Evolutionary conservation across 2,888 invertebrate genomes (phyloP).

Genomic region (Tridacna crocea): DNA sequence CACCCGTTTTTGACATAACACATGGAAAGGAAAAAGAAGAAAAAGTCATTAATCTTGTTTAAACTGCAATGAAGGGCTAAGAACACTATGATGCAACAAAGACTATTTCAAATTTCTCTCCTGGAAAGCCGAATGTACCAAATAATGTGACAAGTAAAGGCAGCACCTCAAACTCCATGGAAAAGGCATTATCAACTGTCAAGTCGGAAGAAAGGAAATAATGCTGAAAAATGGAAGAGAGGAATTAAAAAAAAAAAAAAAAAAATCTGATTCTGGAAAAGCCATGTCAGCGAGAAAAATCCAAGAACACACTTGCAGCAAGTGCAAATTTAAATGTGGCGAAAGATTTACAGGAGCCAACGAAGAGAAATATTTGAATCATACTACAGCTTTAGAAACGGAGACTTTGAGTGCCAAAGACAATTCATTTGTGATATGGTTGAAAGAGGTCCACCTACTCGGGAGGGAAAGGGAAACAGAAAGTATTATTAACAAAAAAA

Average conservation of each 20-base stretch:
- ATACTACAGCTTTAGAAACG: slow-evolving; percentile 44
- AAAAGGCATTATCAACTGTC: not conserved
- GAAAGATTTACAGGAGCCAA: slow-evolving; percentile 5
- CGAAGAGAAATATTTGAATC: slow-evolving; percentile 20
- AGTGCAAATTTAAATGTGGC: slow-evolving; percentile 27
- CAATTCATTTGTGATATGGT: slow-evolving; percentile 51
- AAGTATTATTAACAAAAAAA: slow-evolving; percentile 23
- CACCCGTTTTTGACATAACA: slow-evolving; percentile 41
- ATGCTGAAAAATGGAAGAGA: slow-evolving; percentile 19
- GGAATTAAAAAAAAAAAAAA: slow-evolving; percentile 28
- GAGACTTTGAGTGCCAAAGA: slow-evolving; percentile 47
- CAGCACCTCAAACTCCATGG: not conserved
- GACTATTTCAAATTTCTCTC: not conserved
- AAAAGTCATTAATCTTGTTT: slow-evolving; percentile 28
- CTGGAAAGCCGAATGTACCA: not conserved
- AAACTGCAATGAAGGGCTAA: slow-evolving; percentile 24
- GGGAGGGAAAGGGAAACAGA: slow-evolving; percentile 27
- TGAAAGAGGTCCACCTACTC: slow-evolving; percentile 19
- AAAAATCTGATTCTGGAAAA: slow-evolving; percentile 25
- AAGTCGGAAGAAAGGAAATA: not conserved
- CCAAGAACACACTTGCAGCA: slow-evolving; percentile 33
- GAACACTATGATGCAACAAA: slow-evolving; percentile 43
- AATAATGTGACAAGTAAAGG: not conserved
- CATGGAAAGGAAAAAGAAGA: slow-evolving; percentile 14
- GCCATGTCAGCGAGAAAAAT: slow-evolving; percentile 20